These are phyloP conservation scores for Drosophila testacea DNA, from an alignment of 2,888 invertebrate species.

Conservation along the genomic window DNA sequence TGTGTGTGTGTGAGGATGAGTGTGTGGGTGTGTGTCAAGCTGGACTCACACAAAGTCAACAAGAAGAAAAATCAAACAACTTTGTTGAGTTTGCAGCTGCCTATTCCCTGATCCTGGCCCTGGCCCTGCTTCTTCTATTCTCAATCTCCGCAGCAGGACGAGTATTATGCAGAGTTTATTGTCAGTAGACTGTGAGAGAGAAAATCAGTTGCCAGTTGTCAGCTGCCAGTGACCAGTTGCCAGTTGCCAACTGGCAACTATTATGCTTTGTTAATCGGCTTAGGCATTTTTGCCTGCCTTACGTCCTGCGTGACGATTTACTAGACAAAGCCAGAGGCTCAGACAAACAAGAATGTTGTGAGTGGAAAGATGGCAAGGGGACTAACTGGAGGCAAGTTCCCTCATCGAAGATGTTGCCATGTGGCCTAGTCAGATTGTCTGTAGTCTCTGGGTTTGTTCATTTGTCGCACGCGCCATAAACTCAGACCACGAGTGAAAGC, in stretches of 20 bases:
- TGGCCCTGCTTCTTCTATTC: conserved; percentile 5
- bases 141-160: conserved; percentile 25
- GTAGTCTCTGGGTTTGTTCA: conserved; percentile 60
- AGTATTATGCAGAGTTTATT: conserved; percentile 60
- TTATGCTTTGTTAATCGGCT: conserved; percentile 79
- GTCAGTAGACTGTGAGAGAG: conserved; percentile 40
- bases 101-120: conserved; percentile 19
- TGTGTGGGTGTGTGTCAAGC: conserved; percentile 37
- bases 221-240: conserved; percentile 15
- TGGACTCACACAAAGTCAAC: conserved; percentile 58
- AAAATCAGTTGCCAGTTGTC: conserved; percentile 39
- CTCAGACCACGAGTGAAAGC: conserved; percentile 28
- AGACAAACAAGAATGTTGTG: conserved; percentile 60
- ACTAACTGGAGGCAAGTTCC: too few species aligned
- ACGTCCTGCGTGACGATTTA: conserved; percentile 62
- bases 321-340: conserved; percentile 70
- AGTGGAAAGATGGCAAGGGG: background rate
- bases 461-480: conserved; percentile 73
- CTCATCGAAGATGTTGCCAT: conserved; percentile 48
- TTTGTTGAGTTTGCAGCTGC: conserved; percentile 55
- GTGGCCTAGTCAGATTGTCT: conserved; percentile 49
- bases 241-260: conserved; percentile 46
- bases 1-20: conserved; percentile 24
- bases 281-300: conserved; percentile 62
- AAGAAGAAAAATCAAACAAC: conserved; percentile 75